Percentiles rank a stretch among this genome's conserved stretches.
Conservation (phyloP, 2,797 vertebrate genomes). For the Argya squamiceps region DNA sequence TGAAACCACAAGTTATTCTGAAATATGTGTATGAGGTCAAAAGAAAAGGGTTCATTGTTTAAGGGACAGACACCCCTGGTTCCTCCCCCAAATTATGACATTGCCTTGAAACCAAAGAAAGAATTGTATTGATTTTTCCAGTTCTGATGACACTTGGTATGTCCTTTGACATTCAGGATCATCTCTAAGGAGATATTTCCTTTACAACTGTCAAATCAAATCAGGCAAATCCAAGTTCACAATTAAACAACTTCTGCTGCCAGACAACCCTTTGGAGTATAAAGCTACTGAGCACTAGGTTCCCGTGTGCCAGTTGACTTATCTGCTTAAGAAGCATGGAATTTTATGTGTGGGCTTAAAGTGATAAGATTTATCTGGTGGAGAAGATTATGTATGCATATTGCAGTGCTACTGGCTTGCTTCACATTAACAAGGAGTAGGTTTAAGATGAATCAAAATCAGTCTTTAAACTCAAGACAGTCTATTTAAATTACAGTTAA, state of each 20-base stretch:
- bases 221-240: background rate
- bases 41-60: background rate
- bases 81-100: background rate
- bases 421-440: background rate
- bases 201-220: background rate
- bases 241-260: background rate
- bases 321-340: background rate
- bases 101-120: background rate
- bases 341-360: background rate
- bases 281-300: background rate
- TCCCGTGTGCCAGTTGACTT: background rate
- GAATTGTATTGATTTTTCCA: conserved; percentile 11
- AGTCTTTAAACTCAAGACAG: background rate
- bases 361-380: background rate
- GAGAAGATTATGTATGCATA: background rate
- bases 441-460: background rate
- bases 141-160: background rate
- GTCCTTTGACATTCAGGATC: conserved; percentile 13
- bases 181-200: conserved; percentile 26
- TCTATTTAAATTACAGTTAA: background rate
- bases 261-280: background rate
- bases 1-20: background rate
- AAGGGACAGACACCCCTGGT: background rate
- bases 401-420: background rate
- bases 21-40: background rate